Base-by-base conservation (phyloP, 2,888 invertebrate species). In the Tortrix viridana region DNA sequence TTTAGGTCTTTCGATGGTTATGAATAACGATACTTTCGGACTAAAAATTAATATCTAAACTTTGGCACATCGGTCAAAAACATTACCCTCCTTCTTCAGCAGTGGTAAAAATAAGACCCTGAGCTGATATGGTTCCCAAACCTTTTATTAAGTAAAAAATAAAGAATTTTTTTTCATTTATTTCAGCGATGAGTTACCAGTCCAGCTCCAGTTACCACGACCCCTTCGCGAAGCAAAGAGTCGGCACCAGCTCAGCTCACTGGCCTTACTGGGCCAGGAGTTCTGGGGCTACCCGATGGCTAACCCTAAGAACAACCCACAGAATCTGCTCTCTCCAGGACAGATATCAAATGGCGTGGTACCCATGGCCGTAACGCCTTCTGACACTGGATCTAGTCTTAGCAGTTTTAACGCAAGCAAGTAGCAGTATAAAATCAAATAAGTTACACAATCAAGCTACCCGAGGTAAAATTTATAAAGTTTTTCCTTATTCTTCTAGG, bases 181-280 rank as follows among this genome's bases (percentile, higher is more conserved):
- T 93, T 91, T 60, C 92, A 96, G 97, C 89, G 98, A 98, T 85
- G 98, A 98, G 92, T 92, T 98, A 77, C 98, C 98, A 66, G 97
- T 98, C 60, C 97, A 97, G 88, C 93, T 99, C 72, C 95, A 95
- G 71, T 91, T 98, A 76, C 98, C 98, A 47, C 94, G 95, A 71
- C 95, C 97, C 32, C 95, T 98, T 73, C 94, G 96, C 57, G 96
- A 97, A 71, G 98, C 98, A 53, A 96, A 95, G 82, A 97, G 97
- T 78, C 95, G 98, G 46, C 97, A 98, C 82, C 97, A 98, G 81
- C 94, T 99, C 52, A 96, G 97, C 53, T 98, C 98, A 1, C 90
- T 98, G 58, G 98, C 98, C 6, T 93, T 98, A 68, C 92, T 99
- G 53, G 98, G 98, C 32, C 97, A 97, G 84, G 96, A 96, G 82